Evolutionary conservation across 2,888 invertebrate genomes (phyloP).

Genomic region (Sphaeridia pumilis): DNA sequence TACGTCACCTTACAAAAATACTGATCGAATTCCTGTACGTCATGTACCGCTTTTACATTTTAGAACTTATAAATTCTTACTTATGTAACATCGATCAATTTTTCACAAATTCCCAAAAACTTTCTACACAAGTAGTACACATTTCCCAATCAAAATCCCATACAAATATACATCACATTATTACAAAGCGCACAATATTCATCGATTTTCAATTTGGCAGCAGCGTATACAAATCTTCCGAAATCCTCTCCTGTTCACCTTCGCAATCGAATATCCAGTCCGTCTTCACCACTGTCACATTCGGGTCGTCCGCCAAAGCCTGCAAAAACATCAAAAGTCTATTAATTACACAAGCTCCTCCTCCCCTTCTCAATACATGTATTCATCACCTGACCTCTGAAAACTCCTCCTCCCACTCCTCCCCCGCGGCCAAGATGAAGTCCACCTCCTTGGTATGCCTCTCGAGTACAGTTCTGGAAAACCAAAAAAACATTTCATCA

Average conservation of each 20-base stretch:
- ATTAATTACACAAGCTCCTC: background rate
- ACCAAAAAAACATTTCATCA: background rate
- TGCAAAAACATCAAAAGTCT: constrained; percentile 4
- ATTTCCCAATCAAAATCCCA: no score
- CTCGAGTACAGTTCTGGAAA: constrained; percentile 12
- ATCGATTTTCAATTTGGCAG: constrained; percentile 15
- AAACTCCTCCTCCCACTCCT: constrained; percentile 21
- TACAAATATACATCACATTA: no score
- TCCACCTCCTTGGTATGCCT: constrained; percentile 14
- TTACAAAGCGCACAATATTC: no score
- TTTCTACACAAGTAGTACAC: no score
- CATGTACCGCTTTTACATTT: no score
- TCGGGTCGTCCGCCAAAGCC: constrained; percentile 26
- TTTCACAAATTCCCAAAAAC: no score
- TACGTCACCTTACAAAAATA: no score
- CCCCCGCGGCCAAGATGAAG: constrained; percentile 12
- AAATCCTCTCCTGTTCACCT: constrained; percentile 4
- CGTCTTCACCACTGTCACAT: constrained; percentile 16
- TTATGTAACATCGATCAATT: no score
- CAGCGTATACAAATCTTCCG: constrained; percentile 14
- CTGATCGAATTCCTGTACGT: no score
- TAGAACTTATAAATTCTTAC: no score
- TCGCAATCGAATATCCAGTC: constrained; percentile 23
- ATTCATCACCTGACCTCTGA: constrained; percentile 19
- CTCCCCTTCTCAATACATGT: background rate